These are phyloP conservation scores for Halocynthia roretzi DNA, from an alignment of 23 tunicate genomes.

Conservation along the genomic window DNA sequence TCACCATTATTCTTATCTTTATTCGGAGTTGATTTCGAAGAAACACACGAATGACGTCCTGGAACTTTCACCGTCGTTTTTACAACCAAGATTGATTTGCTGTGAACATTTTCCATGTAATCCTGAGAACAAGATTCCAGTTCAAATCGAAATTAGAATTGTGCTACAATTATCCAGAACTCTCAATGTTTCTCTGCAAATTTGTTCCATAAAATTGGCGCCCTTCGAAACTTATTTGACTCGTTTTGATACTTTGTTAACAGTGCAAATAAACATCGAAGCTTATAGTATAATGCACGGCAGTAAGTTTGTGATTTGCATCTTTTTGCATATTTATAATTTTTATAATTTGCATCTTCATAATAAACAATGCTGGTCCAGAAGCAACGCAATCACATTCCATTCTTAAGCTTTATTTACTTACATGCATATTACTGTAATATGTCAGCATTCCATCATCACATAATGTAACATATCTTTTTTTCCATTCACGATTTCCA, in stretches of 20 bases:
- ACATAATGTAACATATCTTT: constrained; percentile 75
- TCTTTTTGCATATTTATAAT: too few species aligned
- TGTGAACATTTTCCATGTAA: constrained; percentile 74
- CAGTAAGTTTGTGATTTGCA: too few species aligned
- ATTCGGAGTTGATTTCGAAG: constrained; percentile 50
- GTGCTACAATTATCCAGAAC: too few species aligned
- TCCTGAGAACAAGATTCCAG: constrained; percentile 26
- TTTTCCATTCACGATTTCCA: constrained; percentile 75
- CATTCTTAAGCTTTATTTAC: background rate
- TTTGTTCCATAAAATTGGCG: too few species aligned
- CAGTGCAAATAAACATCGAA: too few species aligned
- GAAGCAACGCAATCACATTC: background rate
- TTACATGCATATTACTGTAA: constrained; percentile 78
- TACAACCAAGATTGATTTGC: constrained; percentile 63
- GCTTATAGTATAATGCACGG: too few species aligned
- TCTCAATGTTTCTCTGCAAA: too few species aligned
- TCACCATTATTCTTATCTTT: constrained; percentile 18
- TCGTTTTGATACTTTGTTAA: too few species aligned
- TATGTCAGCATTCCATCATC: constrained; percentile 71
- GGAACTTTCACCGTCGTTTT: constrained; percentile 89
- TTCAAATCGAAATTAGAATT: too few species aligned
- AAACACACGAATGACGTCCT: constrained; percentile 54
- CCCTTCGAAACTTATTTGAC: too few species aligned
- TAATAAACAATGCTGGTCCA: too few species aligned
- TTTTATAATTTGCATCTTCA: too few species aligned